Base-by-base conservation (phyloP, 1,140 invertebrate species). In the Sminthurinus signatus region DNA sequence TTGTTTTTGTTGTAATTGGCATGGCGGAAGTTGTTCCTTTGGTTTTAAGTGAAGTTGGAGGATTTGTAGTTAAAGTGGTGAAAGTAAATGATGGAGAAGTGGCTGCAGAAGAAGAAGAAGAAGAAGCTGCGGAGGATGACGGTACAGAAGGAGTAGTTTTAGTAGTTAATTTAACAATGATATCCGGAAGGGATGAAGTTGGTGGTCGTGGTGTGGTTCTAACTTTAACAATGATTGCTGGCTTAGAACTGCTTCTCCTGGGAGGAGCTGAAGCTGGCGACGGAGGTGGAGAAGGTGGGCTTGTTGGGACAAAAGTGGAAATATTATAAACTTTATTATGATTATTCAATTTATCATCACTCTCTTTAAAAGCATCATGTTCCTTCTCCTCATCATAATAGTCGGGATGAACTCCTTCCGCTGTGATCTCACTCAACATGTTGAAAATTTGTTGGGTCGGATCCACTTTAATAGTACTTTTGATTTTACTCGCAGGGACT, bases 401-500 rank as follows among this genome's bases (percentile, higher is more conserved):
- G 12, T 58, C 63, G 23, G 60, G 52, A 2, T n/a, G n/a, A 19
- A 27, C 31, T 15, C 39, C 59, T 19, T 46, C 36, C 1, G 19
- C 31, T n/a, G 67, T 64, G 17, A 66, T 52, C n/a, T 69, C 63
- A 17, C 19, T 87, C 78, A 14, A 86, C 81, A 27, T 85, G 84
- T 60, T 58, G 19, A 68, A 64, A 60, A 71, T 65, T 19, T 56
- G 54, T 28, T 66, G 60, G 25, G 56, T 62, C 12, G 55, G 60
- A 27, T 62, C 52, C 2, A 63, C 55, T 15, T 27, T 32, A 21
- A n/a, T 81, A 10, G 4, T 8, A 2, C 4, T 80, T 19, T 56
- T 56, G 3, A 56, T 36, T 39, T 19, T 19, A 2, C 2, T 85
- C 84, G 55, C 19, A 1, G 46, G 19, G 2, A 64, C 55, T 36